Base-by-base conservation (phyloP, 2,113 vertebrate genomes). In the Geococcyx californianus region DNA sequence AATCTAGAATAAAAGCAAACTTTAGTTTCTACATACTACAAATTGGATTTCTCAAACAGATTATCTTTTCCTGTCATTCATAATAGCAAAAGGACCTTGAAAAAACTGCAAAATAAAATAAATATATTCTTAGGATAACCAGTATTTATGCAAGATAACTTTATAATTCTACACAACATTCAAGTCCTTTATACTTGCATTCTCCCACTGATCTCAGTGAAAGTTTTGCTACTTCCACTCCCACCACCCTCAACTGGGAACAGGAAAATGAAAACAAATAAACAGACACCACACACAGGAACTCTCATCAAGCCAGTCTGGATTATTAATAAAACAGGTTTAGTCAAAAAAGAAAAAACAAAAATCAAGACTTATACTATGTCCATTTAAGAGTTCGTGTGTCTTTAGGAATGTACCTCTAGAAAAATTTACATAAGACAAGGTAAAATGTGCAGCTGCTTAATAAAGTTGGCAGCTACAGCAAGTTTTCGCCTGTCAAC, bases 401-500 rank as follows among this genome's bases (percentile, higher is more conserved):
- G n/a, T 56, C 6, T 36, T 91, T 78, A 58, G 24, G 19, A 60
- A 9, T 7, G 13, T 21, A 21, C 23, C 70, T 70, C 10, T 25
- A 31, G 14, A 72, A 6, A 31, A 66, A 67, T 58, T 67, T 38
- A 11, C 6, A 21, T 6, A 64, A 62, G 11, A 10, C 7, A 34
- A 51, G 4, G 8, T 26, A 64, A 78, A 73, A 56, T 0, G 2
- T 11, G 13, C 10, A 34, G 15, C 13, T 1, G 2, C 28, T 83
- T 66, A 40, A 16, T 7, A 13, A 87, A 75, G 82, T 33, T 45
- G 69, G 24, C 89, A 75, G 64, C 64, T 49, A 52, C 74, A 68
- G 34, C 47, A 79, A 47, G 33, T 67, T 87, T n/a, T 82, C 92
- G 75, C 89, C 81, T 91, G 91, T 89, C 87, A 95, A 54, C 82